Percentiles rank a stretch among this genome's conserved stretches.
These are phyloP conservation scores for Sylvilagus bachmani DNA, from an alignment of 2,113 vertebrate genomes.

Conservation along the genomic window DNA sequence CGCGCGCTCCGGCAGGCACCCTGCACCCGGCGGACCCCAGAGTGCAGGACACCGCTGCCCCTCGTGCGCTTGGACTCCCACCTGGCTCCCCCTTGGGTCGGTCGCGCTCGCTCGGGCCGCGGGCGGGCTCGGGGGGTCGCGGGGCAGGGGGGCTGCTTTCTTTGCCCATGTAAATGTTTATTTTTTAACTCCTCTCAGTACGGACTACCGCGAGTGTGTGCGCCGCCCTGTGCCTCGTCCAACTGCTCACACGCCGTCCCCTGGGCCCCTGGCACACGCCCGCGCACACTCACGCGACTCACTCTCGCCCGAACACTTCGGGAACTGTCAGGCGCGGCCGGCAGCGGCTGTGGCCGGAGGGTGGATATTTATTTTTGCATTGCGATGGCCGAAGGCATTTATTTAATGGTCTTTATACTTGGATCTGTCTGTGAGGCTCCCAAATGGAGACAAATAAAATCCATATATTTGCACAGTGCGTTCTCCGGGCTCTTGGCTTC, in stretches of 20 bases:
- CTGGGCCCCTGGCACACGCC: constrained; percentile 54
- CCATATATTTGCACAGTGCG: constrained; percentile 90
- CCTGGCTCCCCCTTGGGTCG: neutral
- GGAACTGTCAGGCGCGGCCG: constrained; percentile 82
- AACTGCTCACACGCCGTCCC: constrained; percentile 51
- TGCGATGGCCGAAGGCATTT: constrained; percentile 86
- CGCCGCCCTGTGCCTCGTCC: neutral
- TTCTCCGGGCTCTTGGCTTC: constrained; percentile 63
- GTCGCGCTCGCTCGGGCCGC: neutral
- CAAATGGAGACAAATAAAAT: constrained; percentile 89
- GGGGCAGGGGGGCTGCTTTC: constrained; percentile 51
- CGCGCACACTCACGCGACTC: constrained; percentile 71
- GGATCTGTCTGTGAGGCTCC: constrained; percentile 88
- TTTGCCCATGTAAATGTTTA: constrained; percentile 71
- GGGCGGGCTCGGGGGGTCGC: neutral
- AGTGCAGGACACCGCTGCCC: constrained; percentile 13
- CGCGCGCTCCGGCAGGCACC: neutral
- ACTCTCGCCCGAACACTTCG: constrained; percentile 83
- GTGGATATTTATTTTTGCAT: constrained; percentile 92
- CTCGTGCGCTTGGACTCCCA: neutral
- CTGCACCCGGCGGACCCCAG: neutral
- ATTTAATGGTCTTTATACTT: constrained; percentile 90
- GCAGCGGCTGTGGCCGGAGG: constrained; percentile 81
- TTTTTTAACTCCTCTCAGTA: constrained; percentile 75
- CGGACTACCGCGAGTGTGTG: constrained; percentile 71